Percentiles rank a stretch among this genome's conserved stretches.
phyloP scores from a whole-genome alignment of 2,797 vertebrate species.

The Nyctalus aviator region DNA sequence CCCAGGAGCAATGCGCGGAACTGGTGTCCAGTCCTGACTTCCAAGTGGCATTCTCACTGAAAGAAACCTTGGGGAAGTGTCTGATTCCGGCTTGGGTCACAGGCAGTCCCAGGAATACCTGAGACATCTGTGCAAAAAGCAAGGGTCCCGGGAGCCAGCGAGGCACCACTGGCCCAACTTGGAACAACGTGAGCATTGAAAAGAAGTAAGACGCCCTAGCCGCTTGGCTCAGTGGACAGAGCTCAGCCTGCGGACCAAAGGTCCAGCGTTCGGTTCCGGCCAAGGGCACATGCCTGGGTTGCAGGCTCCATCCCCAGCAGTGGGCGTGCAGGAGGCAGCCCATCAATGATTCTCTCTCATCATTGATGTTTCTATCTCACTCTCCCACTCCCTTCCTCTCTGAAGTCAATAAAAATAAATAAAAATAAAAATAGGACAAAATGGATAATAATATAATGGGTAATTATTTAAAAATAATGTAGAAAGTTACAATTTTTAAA shows the following conservation, averaged over 20 bases:
- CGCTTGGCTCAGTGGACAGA: too few species aligned
- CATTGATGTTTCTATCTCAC: too few species aligned
- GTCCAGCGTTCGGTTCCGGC: too few species aligned
- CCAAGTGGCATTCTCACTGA: not conserved
- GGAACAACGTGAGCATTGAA: not conserved
- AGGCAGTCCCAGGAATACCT: not conserved
- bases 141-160: not conserved
- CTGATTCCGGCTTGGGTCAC: not conserved
- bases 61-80: not conserved
- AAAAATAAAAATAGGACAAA: not conserved
- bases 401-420: too few species aligned
- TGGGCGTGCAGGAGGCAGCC: too few species aligned
- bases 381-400: too few species aligned
- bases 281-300: too few species aligned
- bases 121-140: not conserved
- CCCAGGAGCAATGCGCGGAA: not conserved
- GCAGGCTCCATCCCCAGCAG: too few species aligned
- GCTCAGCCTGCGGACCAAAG: too few species aligned
- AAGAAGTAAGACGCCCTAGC: not conserved
- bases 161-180: not conserved
- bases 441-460: not conserved
- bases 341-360: too few species aligned
- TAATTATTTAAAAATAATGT: not conserved
- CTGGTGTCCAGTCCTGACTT: not conserved
- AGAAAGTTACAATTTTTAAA: slow-evolving; percentile 22